Evolutionary conservation across 2,113 vertebrate genomes (phyloP), one percentile per base, ranked within the genome.

Genomic region (Otus sunia): DNA sequence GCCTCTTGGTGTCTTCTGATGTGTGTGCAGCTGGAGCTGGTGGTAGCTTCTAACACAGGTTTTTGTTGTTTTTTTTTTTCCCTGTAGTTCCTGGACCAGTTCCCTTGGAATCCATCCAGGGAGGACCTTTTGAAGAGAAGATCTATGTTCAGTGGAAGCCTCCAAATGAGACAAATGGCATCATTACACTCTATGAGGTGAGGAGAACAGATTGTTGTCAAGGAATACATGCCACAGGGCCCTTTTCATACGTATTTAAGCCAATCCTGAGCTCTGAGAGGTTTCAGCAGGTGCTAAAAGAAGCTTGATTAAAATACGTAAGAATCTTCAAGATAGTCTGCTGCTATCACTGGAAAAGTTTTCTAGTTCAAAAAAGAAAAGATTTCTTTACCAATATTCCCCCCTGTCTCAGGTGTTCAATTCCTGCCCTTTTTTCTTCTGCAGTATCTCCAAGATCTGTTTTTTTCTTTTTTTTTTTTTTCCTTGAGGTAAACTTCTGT

Each of bases 121-220:
- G 99, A 30, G 99, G 99, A 4, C 99, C 99, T 25, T 99, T 99
- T 72, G 99, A 99, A 80, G 99, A 99, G 97, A 99, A 99, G 98
- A 99, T 99, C 97, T 99, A 99, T 86, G 98, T 99, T 96, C 99
- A 99, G 95, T 99, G 99, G 99, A 99, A 99, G 96, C 98, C 99
- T 96, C 99, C 99, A 86, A 99, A 99, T 49, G 99, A 99, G 97
- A 99, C 99, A 96, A 99, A 99, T 53, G 99, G 99, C 10, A 98
- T 99, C 97, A 99, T 99, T 98, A 99, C 99, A 3, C 98, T 99
- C 45, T 99, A 99, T 68, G 99, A 99, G 99, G 99, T 99, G 97
- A 98, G 97, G 43, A 62, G 71, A 85, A 86, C 85, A 94, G 88
- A 95, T 92, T 96, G 85, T 77, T 90, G 71, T 74, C 82, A 89